Evolutionary conservation across 2,797 vertebrate genomes (phyloP).

Genomic region (Acomys russatus): DNA sequence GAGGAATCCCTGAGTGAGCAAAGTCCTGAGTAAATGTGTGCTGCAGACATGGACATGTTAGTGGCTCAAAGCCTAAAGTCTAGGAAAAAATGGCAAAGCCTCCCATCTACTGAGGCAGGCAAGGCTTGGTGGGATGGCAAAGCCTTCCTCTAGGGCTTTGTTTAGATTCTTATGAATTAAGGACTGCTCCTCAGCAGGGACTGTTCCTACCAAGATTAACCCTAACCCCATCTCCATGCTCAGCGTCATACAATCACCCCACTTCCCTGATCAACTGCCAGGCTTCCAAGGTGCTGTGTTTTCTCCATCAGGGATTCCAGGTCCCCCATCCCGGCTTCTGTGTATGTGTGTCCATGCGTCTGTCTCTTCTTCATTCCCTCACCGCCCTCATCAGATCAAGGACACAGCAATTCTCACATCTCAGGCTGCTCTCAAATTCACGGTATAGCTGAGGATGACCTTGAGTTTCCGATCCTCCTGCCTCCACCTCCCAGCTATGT

Average conservation of each 20-base stretch:
- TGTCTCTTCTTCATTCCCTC: not conserved
- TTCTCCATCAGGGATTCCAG: not conserved
- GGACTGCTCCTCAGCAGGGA: not conserved
- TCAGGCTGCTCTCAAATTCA: not conserved
- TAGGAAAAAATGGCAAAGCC: not conserved
- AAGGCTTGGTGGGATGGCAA: not conserved
- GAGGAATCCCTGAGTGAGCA: not conserved
- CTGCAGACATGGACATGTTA: not conserved
- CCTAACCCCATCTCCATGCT: not conserved
- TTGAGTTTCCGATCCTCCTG: not conserved
- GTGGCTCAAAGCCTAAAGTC: too few species aligned
- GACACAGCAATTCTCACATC: too few species aligned
- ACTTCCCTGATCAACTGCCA: not conserved
- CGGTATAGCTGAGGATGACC: not conserved
- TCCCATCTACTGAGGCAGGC: not conserved
- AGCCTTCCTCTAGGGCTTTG: not conserved
- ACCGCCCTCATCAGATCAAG: not conserved
- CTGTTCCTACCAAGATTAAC: not conserved
- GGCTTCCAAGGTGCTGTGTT: not conserved
- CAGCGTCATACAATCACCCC: too few species aligned
- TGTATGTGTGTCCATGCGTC: too few species aligned
- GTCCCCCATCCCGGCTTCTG: not conserved
- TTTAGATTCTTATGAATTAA: not conserved
- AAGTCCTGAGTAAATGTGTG: not conserved
- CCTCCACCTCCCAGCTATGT: too few species aligned